Base-by-base conservation (phyloP, 1,140 invertebrate species). In the Pissodes strobi region DNA sequence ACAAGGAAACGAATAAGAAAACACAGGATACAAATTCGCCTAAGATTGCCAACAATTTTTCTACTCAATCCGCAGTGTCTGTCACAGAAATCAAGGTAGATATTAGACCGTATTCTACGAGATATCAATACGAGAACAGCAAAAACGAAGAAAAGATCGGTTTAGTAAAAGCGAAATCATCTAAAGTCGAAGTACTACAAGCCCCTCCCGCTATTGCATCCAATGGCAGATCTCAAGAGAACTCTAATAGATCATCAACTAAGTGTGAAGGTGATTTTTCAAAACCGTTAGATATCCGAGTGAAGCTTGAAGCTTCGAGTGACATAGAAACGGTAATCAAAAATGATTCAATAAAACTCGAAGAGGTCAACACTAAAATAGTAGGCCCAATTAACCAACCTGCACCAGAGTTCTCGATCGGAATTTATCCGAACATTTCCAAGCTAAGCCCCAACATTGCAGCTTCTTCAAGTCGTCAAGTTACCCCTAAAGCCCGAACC, bases 31-130 rank as follows among this genome's bases (percentile, higher is more conserved):
- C 45, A n/a, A n/a, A n/a, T n/a, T n/a, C n/a, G 1, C 18, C 45
- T 10, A 48, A 43, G 17, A 43, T 17, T n/a, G 12, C 17, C 17
- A 43, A 43, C 17, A 3, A 13, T 18, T 18, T n/a, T 9, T 17
- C 27, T n/a, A 10, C 45, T n/a, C 45, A n/a, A n/a, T n/a, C 30
- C 23, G 30, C 56, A 6, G 53, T 58, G 1, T 68, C 61, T 25
- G 17, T 41, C 0, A 60, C 67, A 38, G 55, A 61, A 57, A 45
- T 56, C 12, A 57, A 67, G 55, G 55, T 57, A 13, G 45, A 67
- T 18, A 43, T 56, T 10, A 52, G n/a, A 37, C 23, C 45, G 12
- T n/a, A 49, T 39, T 17, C 37, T 3, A 21, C 59, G 0, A 62
- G 37, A 53, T 12, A 21, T 3, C 37, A 15, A 19, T 13, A 25